phyloP scores from a whole-genome alignment of 2,113 vertebrate genomes.

The Cryptotis parvus region DNA sequence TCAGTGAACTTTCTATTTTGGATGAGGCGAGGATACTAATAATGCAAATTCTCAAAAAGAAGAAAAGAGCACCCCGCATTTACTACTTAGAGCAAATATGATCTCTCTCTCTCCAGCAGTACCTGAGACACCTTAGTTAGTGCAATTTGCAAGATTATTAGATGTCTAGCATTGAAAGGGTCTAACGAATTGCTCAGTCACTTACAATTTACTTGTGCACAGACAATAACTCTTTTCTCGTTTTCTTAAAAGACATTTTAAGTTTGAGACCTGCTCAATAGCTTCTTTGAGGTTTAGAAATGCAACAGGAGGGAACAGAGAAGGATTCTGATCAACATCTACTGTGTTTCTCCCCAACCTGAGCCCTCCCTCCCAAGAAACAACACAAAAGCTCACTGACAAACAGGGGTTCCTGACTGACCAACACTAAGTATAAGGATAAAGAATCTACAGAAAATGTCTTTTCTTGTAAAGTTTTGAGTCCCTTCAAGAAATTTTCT shows the following conservation, averaged over 20 bases:
- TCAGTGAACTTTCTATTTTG: neutral
- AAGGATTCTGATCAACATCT: constrained; percentile 74
- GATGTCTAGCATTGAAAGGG: constrained; percentile 83
- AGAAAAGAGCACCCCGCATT: neutral
- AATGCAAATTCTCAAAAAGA: constrained; percentile 42
- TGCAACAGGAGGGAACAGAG: constrained; percentile 81
- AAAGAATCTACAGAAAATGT: constrained; percentile 77
- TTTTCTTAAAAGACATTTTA: constrained; percentile 83
- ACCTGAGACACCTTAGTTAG: constrained; percentile 39
- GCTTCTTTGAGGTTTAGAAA: constrained; percentile 83
- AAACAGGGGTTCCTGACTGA: constrained; percentile 85
- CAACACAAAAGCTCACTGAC: constrained; percentile 69
- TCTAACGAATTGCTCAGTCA: constrained; percentile 56
- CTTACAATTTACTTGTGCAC: constrained; percentile 60
- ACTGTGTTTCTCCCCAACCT: constrained; percentile 59
- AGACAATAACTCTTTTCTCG: constrained; percentile 58
- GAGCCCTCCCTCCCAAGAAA: constrained; percentile 72
- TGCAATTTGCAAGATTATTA: constrained; percentile 61
- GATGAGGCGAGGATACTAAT: neutral
- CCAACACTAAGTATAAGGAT: constrained; percentile 48
- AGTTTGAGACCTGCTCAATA: constrained; percentile 94
- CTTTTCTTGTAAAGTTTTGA: constrained; percentile 81
- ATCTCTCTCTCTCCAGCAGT: constrained; percentile 83
- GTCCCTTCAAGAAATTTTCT: constrained; percentile 85
- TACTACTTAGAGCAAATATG: constrained; percentile 6